Evolutionary conservation across 2,113 vertebrate species (phyloP).

Genomic region (Beaufortia kweichowensis): DNA sequence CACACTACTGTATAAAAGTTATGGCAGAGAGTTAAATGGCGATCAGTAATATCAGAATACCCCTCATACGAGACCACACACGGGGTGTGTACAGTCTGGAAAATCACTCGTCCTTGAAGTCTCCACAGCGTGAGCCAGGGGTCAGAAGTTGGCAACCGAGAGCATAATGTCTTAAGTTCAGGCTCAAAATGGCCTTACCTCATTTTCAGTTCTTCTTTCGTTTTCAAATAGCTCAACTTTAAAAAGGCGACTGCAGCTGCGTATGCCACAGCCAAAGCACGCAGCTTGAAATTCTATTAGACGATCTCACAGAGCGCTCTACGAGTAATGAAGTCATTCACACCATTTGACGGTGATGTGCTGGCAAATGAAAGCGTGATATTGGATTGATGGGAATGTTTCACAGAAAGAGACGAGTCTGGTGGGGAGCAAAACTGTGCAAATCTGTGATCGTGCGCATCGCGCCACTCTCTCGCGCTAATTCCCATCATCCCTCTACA

Average conservation of each 20-base stretch:
- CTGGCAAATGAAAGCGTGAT: conserved; percentile 36
- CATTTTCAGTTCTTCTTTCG: conserved; percentile 46
- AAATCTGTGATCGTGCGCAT: conserved; percentile 3
- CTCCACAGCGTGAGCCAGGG: neutral
- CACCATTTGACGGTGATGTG: conserved; percentile 38
- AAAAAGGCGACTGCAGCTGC: neutral
- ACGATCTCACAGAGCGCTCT: neutral
- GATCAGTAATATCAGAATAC: neutral
- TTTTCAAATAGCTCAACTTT: conserved; percentile 26
- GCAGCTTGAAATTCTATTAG: conserved; percentile 35
- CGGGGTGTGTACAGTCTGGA: neutral
- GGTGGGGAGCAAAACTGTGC: conserved; percentile 6
- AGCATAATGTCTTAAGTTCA: conserved; percentile 2
- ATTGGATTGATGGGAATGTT: conserved; percentile 26
- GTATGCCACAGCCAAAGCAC: neutral
- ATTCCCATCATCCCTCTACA: neutral
- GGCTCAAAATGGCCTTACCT: conserved; percentile 28
- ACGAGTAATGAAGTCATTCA: conserved; percentile 28
- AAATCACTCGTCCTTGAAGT: conserved; percentile 2
- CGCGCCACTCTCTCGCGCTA: neutral
- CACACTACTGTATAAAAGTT: no score
- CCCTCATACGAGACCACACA: conserved; percentile 1
- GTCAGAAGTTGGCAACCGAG: conserved; percentile 26
- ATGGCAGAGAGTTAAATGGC: no score
- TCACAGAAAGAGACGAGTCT: conserved; percentile 16